These are phyloP conservation scores for Mythimna ferrago DNA, from an alignment of 2,888 invertebrate species.

Conservation along the genomic window DNA sequence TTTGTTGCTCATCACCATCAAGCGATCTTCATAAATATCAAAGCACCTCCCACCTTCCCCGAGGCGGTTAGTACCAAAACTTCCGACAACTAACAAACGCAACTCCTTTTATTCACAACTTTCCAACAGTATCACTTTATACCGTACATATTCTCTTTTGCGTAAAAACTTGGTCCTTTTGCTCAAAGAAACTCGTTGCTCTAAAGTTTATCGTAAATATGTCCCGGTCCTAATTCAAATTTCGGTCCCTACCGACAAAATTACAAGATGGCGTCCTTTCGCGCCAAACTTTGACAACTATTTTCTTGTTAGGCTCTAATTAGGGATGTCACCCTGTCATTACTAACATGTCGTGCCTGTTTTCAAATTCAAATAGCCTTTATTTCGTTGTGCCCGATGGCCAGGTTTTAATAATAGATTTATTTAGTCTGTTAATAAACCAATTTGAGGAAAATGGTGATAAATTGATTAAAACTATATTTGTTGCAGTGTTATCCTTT, in stretches of 20 bases:
- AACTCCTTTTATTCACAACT: slow-evolving; percentile 42
- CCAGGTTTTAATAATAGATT: slow-evolving; percentile 36
- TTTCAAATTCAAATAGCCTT: too few relatives aligned
- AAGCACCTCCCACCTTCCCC: slow-evolving; percentile 32
- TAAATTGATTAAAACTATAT: slow-evolving; percentile 5
- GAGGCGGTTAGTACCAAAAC: slow-evolving; percentile 34
- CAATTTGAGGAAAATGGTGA: slow-evolving; percentile 25
- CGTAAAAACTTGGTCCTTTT: slow-evolving; percentile 37
- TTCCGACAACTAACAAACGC: slow-evolving; percentile 37
- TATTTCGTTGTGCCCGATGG: not conserved
- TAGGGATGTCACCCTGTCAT: slow-evolving; percentile 51
- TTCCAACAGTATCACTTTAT: slow-evolving; percentile 49
- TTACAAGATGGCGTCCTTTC: slow-evolving; percentile 55
- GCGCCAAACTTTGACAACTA: slow-evolving; percentile 53
- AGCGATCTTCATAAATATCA: slow-evolving; percentile 56
- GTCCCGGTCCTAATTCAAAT: slow-evolving; percentile 49
- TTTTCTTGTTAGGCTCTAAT: slow-evolving; percentile 64
- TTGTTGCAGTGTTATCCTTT: slow-evolving; percentile 9
- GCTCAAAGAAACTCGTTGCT: slow-evolving; percentile 40
- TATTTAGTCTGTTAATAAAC: slow-evolving; percentile 44
- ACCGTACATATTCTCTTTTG: slow-evolving; percentile 33
- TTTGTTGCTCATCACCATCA: slow-evolving; percentile 22
- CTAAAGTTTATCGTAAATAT: slow-evolving; percentile 51
- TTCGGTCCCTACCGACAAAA: slow-evolving; percentile 43
- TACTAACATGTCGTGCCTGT: slow-evolving; percentile 37